Evolutionary conservation across 2,888 invertebrate genomes (phyloP).

Genomic region (Drosophila antonietae): DNA sequence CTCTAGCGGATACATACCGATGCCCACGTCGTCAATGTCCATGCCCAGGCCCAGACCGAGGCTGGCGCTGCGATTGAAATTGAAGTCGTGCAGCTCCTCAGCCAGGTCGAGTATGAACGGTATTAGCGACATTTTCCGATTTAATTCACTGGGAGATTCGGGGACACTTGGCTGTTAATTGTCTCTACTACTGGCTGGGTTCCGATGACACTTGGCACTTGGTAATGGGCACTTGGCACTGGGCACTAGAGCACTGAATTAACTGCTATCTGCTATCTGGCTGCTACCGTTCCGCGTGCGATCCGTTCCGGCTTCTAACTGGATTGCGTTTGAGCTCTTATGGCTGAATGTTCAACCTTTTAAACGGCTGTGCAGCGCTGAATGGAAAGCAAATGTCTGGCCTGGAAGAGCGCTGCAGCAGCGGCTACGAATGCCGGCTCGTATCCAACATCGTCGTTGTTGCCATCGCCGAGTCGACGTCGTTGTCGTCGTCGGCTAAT

Average conservation of each 20-base stretch:
- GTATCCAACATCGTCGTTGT: neutral
- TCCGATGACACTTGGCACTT: slow-evolving; percentile 24
- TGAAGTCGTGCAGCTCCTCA: slow-evolving; percentile 73
- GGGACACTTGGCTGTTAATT: slow-evolving; percentile 4
- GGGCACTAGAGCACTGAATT: slow-evolving; percentile 24
- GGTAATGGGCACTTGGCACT: slow-evolving; percentile 31
- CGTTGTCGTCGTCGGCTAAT: slow-evolving; percentile 25
- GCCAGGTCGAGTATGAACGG: slow-evolving; percentile 80
- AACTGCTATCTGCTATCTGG: slow-evolving; percentile 7
- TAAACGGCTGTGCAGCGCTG: slow-evolving; percentile 74
- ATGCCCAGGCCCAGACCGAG: slow-evolving; percentile 38
- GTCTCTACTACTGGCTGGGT: slow-evolving; percentile 13
- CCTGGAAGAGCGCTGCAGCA: slow-evolving; percentile 44
- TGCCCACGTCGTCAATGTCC: slow-evolving; percentile 81
- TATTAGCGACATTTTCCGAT: slow-evolving; percentile 74
- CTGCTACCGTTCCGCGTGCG: slow-evolving; percentile 45
- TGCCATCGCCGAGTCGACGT: slow-evolving; percentile 5
- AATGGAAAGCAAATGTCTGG: slow-evolving; percentile 66
- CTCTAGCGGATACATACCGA: slow-evolving; percentile 82
- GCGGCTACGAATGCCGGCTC: slow-evolving; percentile 23
- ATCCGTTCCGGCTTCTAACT: slow-evolving; percentile 75
- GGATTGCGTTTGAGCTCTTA: slow-evolving; percentile 72
- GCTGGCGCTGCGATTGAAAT: slow-evolving; percentile 54
- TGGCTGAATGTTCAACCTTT: slow-evolving; percentile 72
- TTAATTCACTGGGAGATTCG: slow-evolving; percentile 11